Base-by-base conservation (phyloP, 2,113 vertebrate species). In the Takifugu bimaculatus region DNA sequence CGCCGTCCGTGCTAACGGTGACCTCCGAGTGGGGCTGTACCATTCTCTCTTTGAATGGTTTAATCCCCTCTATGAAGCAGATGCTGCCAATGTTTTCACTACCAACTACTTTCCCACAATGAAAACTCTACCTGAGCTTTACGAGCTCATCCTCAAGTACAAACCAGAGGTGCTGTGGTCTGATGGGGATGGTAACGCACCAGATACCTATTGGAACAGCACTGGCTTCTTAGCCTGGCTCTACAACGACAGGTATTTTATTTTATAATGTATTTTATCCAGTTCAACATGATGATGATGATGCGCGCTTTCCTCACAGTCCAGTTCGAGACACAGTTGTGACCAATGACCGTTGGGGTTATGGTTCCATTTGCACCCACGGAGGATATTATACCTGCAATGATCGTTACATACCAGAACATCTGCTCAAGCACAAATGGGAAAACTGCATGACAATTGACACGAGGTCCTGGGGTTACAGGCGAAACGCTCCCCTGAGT, bases 21-120 rank as follows among this genome's bases (percentile, higher is more conserved):
- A 83, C 71, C 78, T 99, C 76, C 95, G 0, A 50, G 90, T 98
- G 26, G 97, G 97, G 9, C 90, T 99, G 0, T 98, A 99, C 65
- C 94, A 99, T 61, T 99, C 97, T 2, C 90, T 96, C 9, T 98
- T 97, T 1, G 97, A 99, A 77, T 99, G 97, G 97, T 99, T 97
- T 68, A 92, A 98, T 61, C 96, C 95, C 0, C 87, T 96, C 39
- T 99, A 90, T 73, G 79, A 87, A n/a, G 70, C 82, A 48, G 97
- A 99, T 58, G 60, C 88, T 3, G 73, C 80, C 57, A 93, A 85
- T 13, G 26, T 0, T 5, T 99, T 93, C 83, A 83, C 54, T 0
- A 94, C 92, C 55, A 89, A 78, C 55, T 70, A 72, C 47, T 99
- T 98, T 69, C 92, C 95, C 20, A 60, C 61, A 11, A 78, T 65